Percentiles rank a stretch among this genome's conserved stretches.
Conservation (phyloP, 2,797 vertebrate genomes). For the Crypturellus tataupa region DNA sequence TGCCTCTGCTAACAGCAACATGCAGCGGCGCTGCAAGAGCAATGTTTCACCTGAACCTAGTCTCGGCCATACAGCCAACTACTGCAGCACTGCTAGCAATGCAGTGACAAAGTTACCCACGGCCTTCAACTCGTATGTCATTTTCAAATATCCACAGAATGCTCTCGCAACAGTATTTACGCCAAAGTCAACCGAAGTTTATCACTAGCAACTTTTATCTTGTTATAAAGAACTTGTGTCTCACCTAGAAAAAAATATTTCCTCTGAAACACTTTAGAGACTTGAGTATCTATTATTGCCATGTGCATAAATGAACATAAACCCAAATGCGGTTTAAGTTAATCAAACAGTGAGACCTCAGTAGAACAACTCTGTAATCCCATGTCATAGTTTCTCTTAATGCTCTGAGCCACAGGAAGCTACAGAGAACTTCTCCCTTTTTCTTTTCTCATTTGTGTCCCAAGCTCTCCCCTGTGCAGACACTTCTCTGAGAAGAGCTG, state of each 20-base stretch:
- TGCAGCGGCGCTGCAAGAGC: too few species aligned
- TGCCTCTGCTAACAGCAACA: too few species aligned
- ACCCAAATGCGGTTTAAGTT: background rate
- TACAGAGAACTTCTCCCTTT: background rate
- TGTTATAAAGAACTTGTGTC: background rate
- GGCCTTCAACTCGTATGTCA: background rate
- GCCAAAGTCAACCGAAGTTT: background rate
- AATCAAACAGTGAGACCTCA: background rate
- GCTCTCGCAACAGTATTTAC: background rate
- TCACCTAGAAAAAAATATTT: background rate
- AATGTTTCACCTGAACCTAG: fast-evolving
- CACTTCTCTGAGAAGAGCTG: background rate
- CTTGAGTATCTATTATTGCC: background rate
- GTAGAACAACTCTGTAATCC: background rate
- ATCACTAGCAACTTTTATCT: background rate
- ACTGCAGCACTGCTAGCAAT: background rate
- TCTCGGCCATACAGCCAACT: background rate
- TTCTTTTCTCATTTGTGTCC: background rate
- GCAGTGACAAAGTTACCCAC: background rate
- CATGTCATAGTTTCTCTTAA: background rate
- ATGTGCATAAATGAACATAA: background rate
- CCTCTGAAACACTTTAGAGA: background rate
- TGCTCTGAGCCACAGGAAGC: background rate
- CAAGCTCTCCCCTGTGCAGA: background rate
- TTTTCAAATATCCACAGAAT: background rate